Percentiles rank a stretch among this genome's conserved stretches.
Evolutionary conservation across 2,888 invertebrate species (phyloP).

Genomic region (Cyrtodaria siliqua): DNA sequence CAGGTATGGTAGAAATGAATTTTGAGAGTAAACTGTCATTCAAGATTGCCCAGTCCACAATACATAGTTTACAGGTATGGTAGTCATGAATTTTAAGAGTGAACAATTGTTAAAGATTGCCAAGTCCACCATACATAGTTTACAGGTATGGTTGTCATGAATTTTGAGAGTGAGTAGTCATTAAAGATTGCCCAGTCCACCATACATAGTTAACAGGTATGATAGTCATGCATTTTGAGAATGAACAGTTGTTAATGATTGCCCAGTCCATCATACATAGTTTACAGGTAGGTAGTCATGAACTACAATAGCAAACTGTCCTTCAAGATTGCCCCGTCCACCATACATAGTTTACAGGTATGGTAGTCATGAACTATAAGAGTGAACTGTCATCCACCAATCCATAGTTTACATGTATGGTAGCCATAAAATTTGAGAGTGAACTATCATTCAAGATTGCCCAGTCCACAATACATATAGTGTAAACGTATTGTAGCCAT

Average conservation of each 20-base stretch:
- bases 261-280: too few relatives aligned
- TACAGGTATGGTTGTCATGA: too few relatives aligned
- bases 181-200: too few relatives aligned
- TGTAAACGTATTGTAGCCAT: constrained; percentile 83
- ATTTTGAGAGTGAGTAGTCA: too few relatives aligned
- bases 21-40: constrained; percentile 83
- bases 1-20: too few relatives aligned
- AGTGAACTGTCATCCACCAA: too few relatives aligned
- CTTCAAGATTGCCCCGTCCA: constrained; percentile 85
- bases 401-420: too few relatives aligned
- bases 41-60: constrained; percentile 85
- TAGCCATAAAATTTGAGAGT: constrained; percentile 81
- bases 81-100: constrained; percentile 80
- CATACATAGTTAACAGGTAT: constrained; percentile 83
- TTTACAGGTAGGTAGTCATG: too few relatives aligned
- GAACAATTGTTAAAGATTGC: constrained; percentile 84
- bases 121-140: constrained; percentile 84
- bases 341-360: constrained; percentile 84
- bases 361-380: too few relatives aligned
- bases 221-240: too few relatives aligned
- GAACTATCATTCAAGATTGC: constrained; percentile 84
- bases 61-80: constrained; percentile 84
- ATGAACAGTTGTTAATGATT: too few relatives aligned
- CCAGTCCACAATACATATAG: constrained; percentile 84
- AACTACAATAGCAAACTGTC: constrained; percentile 83